Evolutionary conservation across 2,113 vertebrate genomes (phyloP), one percentile per base, ranked within the genome.

Genomic region (Notothenia rossii): DNA sequence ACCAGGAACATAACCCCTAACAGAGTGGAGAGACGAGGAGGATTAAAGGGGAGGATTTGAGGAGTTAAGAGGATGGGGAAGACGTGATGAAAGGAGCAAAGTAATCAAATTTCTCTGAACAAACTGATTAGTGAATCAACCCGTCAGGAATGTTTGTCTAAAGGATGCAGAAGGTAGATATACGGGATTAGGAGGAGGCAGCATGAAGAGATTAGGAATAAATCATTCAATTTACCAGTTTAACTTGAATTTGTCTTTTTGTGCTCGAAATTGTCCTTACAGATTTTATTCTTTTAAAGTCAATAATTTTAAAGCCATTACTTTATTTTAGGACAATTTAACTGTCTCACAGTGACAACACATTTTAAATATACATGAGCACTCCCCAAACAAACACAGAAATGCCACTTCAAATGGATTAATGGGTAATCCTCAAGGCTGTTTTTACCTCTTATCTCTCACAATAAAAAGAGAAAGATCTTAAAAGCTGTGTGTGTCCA

Each of bases 121-220:
- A 90, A 90, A 89, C 87, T 78, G 84, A 79, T 85, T 78, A 85
- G 78, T 77, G 60, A 84, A 74, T 79, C 58, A 76, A 40, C 3
- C 80, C 10, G 8, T 72, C 64, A 76, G 75, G 70, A 83, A 77
- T 90, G 88, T 93, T 93, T 91, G 86, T 84, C 54, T 58, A 83
- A 92, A 87, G 84, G 84, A 88, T 90, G 58, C 17, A 54, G 56
- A 17, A 67, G 48, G 51, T 77, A 46, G 55, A 88, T n/a, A 72
- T 60, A 68, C 59, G 56, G 22, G 69, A 74, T 84, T 75, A 87
- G 67, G 49, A 78, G 45, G 50, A 46, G 61, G 49, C 74, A 49
- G 20, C 40, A 10, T 71, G 33, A 58, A 67, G 50, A 78, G 77
- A 75, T 83, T 65, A 75, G 10, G 29, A 79, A 63, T 29, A 60